Evolutionary conservation across 1,140 invertebrate species (phyloP).

Genomic region (Solenopsis invicta): DNA sequence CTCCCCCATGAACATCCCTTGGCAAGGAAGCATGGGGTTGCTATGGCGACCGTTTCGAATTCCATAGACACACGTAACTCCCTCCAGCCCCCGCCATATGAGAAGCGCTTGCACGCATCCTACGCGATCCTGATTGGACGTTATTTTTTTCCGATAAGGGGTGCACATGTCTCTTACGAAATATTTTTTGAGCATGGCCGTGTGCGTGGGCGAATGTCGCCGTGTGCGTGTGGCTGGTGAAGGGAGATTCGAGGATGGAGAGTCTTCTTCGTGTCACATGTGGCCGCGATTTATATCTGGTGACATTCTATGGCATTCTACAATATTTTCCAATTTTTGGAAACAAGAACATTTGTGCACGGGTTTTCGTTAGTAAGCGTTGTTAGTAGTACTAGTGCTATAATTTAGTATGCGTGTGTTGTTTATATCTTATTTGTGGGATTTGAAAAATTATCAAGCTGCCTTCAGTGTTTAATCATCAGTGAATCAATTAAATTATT

Average conservation of each 20-base stretch:
- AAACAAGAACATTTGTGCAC: background rate
- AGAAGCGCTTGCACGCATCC: conserved; percentile 77
- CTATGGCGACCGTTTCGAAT: conserved; percentile 85
- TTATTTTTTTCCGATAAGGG: conserved; percentile 85
- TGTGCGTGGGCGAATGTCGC: conserved; percentile 40
- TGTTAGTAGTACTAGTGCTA: background rate
- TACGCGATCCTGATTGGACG: conserved; percentile 84
- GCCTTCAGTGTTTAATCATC: background rate
- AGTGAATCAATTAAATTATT: background rate
- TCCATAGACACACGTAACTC: conserved; percentile 80
- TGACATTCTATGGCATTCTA: background rate
- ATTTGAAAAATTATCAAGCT: background rate
- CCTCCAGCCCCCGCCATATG: conserved; percentile 52
- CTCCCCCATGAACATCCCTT: conserved; percentile 77
- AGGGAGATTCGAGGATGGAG: conserved; percentile 52
- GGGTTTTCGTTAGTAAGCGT: background rate
- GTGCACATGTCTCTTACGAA: conserved; percentile 79
- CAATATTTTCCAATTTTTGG: background rate
- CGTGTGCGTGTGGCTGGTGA: conserved; percentile 29
- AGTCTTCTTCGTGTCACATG: conserved; percentile 53
- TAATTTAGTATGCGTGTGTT: background rate
- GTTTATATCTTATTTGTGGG: background rate
- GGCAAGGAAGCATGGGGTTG: conserved; percentile 81
- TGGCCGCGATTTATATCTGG: conserved; percentile 42
- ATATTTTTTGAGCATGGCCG: conserved; percentile 63